A percentile compares a stretch with the other conserved stretches of the same genome.
Evolutionary conservation across 1,140 invertebrate species (phyloP).

Genomic region (Aphelenchoides fujianensis): DNA sequence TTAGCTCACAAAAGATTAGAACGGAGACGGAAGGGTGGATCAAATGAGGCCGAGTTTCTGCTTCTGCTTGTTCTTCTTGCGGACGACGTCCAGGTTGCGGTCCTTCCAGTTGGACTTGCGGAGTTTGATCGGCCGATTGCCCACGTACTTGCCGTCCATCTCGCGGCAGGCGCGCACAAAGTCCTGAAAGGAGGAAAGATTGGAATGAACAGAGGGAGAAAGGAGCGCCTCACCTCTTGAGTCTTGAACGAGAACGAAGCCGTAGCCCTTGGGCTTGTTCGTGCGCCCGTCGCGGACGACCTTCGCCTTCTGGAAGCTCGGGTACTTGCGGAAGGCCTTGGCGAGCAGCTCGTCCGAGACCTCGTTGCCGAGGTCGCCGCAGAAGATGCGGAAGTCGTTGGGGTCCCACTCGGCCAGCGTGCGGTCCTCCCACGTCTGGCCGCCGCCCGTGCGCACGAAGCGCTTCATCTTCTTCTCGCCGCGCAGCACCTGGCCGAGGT

Average conservation of each 20-base stretch:
- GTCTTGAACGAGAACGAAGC: conserved; percentile 98
- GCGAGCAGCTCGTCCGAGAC: conserved; percentile 89
- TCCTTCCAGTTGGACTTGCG: conserved; percentile 93
- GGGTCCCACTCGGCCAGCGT: conserved; percentile 62
- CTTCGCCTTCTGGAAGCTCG: conserved; percentile 88
- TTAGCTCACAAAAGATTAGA: too few relatives aligned
- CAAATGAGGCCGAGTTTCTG: conserved; percentile 64
- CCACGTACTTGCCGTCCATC: conserved; percentile 88
- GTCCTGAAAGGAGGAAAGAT: conserved; percentile 73
- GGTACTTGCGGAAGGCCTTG: conserved; percentile 88
- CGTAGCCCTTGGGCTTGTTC: conserved; percentile 97
- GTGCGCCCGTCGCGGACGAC: conserved; percentile 92
- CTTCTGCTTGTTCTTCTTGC: conserved; percentile 90
- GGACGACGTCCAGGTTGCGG: conserved; percentile 83
- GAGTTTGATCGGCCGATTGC: conserved; percentile 93
- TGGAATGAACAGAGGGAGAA: conserved; percentile 1
- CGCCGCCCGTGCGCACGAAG: conserved; percentile 57
- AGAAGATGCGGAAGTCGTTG: conserved; percentile 91
- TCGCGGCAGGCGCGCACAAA: conserved; percentile 97
- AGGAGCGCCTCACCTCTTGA: conserved; percentile 68
- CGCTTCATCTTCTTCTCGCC: conserved; percentile 62
- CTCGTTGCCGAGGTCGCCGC: conserved; percentile 97
- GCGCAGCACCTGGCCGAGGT: conserved; percentile 54
- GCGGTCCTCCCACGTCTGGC: conserved; percentile 59
- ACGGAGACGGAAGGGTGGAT: conserved; percentile 22